A percentile compares a stretch with the other conserved stretches of the same genome.
Conservation (phyloP, 1,140 invertebrate genomes). For the Ditylenchus dipsaci region DNA sequence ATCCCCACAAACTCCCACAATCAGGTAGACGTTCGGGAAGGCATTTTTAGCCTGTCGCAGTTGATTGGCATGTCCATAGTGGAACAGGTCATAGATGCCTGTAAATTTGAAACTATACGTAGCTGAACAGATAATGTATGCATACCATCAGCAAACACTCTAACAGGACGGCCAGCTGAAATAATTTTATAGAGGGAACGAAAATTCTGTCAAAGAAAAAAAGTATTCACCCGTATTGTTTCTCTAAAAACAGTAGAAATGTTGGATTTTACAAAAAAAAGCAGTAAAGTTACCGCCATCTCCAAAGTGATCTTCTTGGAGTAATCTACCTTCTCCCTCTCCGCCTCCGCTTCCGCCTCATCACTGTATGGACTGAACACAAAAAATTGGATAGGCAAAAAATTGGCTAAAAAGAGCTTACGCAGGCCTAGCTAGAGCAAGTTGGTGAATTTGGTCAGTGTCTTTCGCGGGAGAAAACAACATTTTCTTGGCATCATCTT, state of each 20-base stretch:
- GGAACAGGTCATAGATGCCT: constrained; percentile 65
- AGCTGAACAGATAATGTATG: neutral
- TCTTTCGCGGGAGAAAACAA: neutral
- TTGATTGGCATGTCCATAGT: constrained; percentile 91
- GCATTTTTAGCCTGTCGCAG: constrained; percentile 95
- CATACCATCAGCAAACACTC: constrained; percentile 61
- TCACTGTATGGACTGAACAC: constrained; percentile 70
- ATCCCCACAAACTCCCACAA: constrained; percentile 93
- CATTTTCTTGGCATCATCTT: constrained; percentile 2
- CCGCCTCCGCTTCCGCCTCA: constrained; percentile 74
- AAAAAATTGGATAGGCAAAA: too few species aligned
- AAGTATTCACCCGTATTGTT: constrained; percentile 67
- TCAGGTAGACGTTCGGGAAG: constrained; percentile 95
- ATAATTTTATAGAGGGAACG: neutral
- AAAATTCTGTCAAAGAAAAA: neutral
- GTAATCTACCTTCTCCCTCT: constrained; percentile 78
- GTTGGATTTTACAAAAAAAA: too few species aligned
- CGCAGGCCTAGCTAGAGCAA: constrained; percentile 64
- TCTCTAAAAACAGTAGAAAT: constrained; percentile 45
- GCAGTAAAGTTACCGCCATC: constrained; percentile 65
- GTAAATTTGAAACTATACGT: constrained; percentile 43
- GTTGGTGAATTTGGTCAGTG: neutral
- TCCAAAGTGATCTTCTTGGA: constrained; percentile 73
- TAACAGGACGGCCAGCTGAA: constrained; percentile 53
- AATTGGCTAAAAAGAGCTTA: too few species aligned